phyloP scores from a whole-genome alignment of 1,140 invertebrate species.

The Bombus huntii region DNA sequence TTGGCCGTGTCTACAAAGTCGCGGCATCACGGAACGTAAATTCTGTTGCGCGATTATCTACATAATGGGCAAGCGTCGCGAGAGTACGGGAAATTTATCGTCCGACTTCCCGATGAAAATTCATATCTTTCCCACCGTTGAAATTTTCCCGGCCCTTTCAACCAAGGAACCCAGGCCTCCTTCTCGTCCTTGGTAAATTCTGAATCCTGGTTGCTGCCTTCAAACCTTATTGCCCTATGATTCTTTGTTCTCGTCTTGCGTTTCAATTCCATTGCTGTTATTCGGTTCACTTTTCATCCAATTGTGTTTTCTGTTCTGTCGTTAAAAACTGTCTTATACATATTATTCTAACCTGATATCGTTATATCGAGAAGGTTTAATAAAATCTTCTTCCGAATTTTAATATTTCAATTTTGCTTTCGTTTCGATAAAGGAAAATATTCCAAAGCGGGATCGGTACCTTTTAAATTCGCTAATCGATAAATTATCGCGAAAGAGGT shows the following conservation, averaged over 20 bases:
- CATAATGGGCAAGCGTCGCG: constrained; percentile 39
- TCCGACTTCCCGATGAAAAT: constrained; percentile 50
- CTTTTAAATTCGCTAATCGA: no score
- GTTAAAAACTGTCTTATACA: no score
- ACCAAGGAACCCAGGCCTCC: background rate
- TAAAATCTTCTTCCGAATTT: no score
- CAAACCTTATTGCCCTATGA: background rate
- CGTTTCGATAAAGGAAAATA: no score
- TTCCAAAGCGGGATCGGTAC: no score
- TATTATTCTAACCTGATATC: no score
- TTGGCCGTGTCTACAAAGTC: constrained; percentile 23
- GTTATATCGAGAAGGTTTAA: no score
- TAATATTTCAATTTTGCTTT: no score
- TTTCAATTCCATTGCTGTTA: background rate
- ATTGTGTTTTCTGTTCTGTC: background rate
- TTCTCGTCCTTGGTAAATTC: background rate
- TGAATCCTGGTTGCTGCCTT: background rate
- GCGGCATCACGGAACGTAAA: constrained; percentile 43
- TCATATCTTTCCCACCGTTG: constrained; percentile 12
- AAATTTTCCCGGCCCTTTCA: constrained; percentile 1
- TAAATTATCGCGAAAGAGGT: no score
- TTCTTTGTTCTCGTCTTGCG: background rate
- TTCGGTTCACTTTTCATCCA: background rate
- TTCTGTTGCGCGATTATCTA: constrained; percentile 48
- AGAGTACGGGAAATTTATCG: constrained; percentile 38